phyloP scores from a whole-genome alignment of 2,113 vertebrate species.

The Zosterops hypoxanthus region DNA sequence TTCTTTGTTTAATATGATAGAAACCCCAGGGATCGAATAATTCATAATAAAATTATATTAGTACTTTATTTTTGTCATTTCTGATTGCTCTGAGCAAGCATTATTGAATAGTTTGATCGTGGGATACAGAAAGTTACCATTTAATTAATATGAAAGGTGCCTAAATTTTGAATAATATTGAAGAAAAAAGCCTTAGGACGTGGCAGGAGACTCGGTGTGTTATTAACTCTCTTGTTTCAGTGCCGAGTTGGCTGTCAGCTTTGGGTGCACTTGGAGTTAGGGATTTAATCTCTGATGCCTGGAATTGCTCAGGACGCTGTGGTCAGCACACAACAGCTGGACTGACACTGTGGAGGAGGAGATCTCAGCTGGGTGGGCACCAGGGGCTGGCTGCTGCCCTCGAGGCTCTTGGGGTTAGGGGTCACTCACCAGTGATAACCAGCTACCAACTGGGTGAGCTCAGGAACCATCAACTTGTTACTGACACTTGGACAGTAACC shows the following conservation, averaged over 20 bases:
- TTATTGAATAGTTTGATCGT: constrained; percentile 59
- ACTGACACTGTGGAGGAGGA: accelerated
- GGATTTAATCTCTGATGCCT: not conserved
- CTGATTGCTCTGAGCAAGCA: constrained; percentile 58
- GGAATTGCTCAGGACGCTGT: not conserved
- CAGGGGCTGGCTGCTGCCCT: not conserved
- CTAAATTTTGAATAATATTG: constrained; percentile 62
- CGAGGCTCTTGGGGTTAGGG: not conserved
- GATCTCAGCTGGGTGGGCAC: accelerated
- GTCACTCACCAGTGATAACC: not conserved
- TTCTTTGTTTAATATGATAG: constrained; percentile 71
- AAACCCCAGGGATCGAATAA: constrained; percentile 65
- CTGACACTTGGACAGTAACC: not conserved
- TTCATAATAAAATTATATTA: constrained; percentile 69
- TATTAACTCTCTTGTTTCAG: constrained; percentile 34
- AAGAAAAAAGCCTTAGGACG: constrained; percentile 47
- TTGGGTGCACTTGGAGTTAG: not conserved
- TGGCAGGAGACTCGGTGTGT: constrained; percentile 16
- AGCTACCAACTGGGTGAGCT: not conserved
- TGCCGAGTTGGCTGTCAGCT: not conserved
- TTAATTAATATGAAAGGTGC: constrained; percentile 67
- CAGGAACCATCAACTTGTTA: not conserved
- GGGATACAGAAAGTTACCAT: constrained; percentile 62
- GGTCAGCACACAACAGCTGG: not conserved
- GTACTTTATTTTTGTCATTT: constrained; percentile 66